Evolutionary conservation across 2,113 vertebrate species (phyloP).

Genomic region (Propithecus coquereli): DNA sequence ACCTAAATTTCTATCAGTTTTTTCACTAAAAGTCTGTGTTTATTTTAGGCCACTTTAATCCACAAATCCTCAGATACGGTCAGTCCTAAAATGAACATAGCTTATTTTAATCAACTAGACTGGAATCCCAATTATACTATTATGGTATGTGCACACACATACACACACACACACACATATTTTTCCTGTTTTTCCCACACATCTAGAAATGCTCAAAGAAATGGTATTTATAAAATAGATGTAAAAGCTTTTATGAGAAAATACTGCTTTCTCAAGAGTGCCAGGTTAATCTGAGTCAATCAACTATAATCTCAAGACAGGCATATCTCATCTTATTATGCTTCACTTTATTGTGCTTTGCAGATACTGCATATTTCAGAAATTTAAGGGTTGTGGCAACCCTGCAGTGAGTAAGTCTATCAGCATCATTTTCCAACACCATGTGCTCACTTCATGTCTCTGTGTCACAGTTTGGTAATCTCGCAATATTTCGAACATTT

Average conservation of each 20-base stretch:
- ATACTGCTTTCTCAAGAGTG: background rate
- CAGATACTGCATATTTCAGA: background rate
- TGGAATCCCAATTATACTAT: background rate
- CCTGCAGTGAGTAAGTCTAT: background rate
- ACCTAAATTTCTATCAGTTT: background rate
- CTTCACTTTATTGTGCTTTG: background rate
- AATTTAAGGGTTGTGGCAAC: background rate
- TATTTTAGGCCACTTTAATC: background rate
- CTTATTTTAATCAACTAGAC: background rate
- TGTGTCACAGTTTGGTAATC: background rate
- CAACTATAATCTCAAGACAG: background rate
- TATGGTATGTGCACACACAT: background rate
- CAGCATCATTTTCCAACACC: background rate
- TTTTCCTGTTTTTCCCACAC: background rate
- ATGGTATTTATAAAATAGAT: background rate
- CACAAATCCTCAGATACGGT: background rate
- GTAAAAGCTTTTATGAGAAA: background rate
- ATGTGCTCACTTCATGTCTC: background rate
- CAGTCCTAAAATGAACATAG: background rate
- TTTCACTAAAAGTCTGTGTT: background rate
- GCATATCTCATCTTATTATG: background rate
- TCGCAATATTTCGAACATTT: background rate
- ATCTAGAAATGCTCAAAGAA: background rate
- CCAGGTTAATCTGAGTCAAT: background rate
- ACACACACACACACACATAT: background rate